Percentiles rank a stretch among this genome's conserved stretches.
phyloP scores from a whole-genome alignment of 1,140 invertebrate genomes.

The Cephus cinctus region DNA sequence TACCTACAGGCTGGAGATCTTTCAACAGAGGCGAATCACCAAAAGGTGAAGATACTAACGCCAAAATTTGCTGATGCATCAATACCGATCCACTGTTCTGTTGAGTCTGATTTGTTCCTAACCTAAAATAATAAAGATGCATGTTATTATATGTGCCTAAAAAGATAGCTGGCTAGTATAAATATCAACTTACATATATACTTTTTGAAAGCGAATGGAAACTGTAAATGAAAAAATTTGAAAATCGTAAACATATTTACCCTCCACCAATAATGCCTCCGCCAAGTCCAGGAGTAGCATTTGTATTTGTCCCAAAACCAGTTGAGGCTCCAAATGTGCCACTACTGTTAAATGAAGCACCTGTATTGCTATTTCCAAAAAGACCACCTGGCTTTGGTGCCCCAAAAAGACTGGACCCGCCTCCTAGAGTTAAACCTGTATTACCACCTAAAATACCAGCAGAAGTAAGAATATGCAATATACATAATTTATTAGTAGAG shows the following conservation, averaged over 20 bases:
- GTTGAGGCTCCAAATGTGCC: conserved; percentile 44
- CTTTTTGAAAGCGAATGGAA: background rate
- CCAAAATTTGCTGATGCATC: conserved; percentile 68
- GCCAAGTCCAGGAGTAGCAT: conserved; percentile 35
- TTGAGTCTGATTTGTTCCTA: conserved; percentile 34
- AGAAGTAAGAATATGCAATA: conserved; percentile 20
- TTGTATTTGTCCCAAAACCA: conserved; percentile 49
- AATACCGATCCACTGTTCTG: conserved; percentile 49
- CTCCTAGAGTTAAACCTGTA: conserved; percentile 49
- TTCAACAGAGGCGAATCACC: conserved; percentile 77
- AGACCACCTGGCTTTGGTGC: conserved; percentile 59
- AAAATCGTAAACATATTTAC: conserved; percentile 22
- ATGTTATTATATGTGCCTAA: background rate
- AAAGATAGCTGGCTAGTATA: background rate
- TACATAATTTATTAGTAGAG: conserved; percentile 26
- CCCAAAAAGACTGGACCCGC: conserved; percentile 53
- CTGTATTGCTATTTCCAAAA: conserved; percentile 55
- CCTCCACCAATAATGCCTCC: conserved; percentile 39
- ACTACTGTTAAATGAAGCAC: conserved; percentile 36
- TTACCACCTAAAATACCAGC: conserved; percentile 41
- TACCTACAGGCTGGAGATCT: conserved; percentile 65
- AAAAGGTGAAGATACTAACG: conserved; percentile 71
- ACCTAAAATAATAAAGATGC: conserved; percentile 21
- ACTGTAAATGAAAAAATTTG: background rate
- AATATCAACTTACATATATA: too few species aligned